Conservation (phyloP, 2,797 vertebrate genomes). For the Numenius phaeopus region DNA sequence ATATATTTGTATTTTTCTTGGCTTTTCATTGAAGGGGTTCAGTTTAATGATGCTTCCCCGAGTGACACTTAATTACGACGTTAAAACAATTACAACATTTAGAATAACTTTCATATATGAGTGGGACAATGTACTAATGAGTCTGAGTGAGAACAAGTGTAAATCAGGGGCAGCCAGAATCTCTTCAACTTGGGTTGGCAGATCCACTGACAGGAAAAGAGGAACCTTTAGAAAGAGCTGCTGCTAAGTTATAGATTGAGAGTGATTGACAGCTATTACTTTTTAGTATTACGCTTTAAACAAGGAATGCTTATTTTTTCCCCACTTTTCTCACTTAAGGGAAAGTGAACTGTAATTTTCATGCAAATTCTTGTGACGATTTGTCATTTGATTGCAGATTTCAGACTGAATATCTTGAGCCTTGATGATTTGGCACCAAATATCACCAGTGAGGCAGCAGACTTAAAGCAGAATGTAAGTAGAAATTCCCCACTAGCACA, state of each 20-base stretch:
- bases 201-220: not conserved
- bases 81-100: not conserved
- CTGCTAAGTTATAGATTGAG: not conserved
- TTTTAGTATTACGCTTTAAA: not conserved
- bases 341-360: not conserved
- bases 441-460: not conserved
- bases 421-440: constrained; percentile 85
- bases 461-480: constrained; percentile 59
- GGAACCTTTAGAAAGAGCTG: not conserved
- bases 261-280: not conserved
- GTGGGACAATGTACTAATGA: not conserved
- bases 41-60: not conserved
- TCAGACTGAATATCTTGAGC: constrained; percentile 86
- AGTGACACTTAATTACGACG: rapidly evolving
- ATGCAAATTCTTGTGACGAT: not conserved
- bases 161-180: not conserved
- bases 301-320: not conserved
- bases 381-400: constrained; percentile 78
- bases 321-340: not conserved
- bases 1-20: not conserved
- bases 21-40: not conserved
- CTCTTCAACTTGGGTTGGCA: not conserved
- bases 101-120: not conserved
- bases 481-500: not conserved
- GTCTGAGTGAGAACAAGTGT: not conserved